These are phyloP conservation scores for Macrosoma leucophasiata DNA, from an alignment of 2,888 invertebrate species.

Conservation along the genomic window DNA sequence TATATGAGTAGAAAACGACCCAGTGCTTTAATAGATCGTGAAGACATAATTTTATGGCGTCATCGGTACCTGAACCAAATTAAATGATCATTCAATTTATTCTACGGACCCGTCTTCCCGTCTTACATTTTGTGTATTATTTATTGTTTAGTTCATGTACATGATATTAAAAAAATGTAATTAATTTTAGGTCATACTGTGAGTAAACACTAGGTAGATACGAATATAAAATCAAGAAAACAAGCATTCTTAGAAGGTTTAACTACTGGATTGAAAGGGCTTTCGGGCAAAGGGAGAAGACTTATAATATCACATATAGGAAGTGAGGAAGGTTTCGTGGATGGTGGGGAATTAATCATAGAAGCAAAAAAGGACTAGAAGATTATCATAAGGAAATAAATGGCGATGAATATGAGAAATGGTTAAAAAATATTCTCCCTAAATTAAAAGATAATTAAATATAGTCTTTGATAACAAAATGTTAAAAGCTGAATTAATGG, in stretches of 20 bases:
- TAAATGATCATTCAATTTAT: too few relatives aligned
- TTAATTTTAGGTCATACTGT: not conserved
- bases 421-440: constrained; percentile 1
- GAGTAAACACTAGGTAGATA: not conserved
- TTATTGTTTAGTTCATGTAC: not conserved
- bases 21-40: constrained; percentile 4
- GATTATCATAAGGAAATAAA: constrained; percentile 5
- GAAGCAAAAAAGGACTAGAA: constrained; percentile 4
- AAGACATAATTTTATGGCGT: constrained; percentile 6
- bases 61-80: constrained; percentile 1
- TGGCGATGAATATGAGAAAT: constrained; percentile 1
- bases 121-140: too few relatives aligned
- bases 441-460: constrained; percentile 4
- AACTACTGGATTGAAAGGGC: not conserved
- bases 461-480: not conserved
- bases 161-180: not conserved
- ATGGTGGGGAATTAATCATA: not conserved
- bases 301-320: not conserved
- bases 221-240: not conserved
- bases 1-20: constrained; percentile 5
- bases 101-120: too few relatives aligned
- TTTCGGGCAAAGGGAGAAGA: not conserved
- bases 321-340: constrained; percentile 2
- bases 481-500: constrained; percentile 1
- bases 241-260: constrained; percentile 1